Evolutionary conservation across 1,140 invertebrate genomes (phyloP), one percentile per base, ranked within the genome.

Genomic region (Hirudo medicinalis): DNA sequence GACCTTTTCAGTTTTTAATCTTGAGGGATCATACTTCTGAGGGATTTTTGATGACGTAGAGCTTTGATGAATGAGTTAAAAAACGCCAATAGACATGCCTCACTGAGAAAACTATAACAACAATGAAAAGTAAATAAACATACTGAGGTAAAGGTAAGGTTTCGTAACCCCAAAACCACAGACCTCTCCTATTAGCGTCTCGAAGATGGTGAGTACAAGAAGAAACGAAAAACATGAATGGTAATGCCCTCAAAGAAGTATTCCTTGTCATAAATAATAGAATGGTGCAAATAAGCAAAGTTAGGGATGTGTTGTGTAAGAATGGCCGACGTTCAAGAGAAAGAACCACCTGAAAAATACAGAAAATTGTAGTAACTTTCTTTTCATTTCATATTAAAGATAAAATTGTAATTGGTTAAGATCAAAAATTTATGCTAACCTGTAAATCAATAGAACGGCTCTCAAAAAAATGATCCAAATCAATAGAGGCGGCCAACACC

Each of bases 231-330:
- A 63, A 63, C 22, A 63, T 22, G 57, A 63, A 63, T 25, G 57
- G 57, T n/a, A 63, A 32, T 22, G 19, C 2, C 19, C 29, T 63
- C 29, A 63, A 32, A 32, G 15, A 63, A 19, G 57, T 63, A 32
- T 25, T 25, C 57, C 57, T 63, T 63, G 57, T 25, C 22, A 63
- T n/a, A 22, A 63, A 32, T 11, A 63, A 32, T 63, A 63, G 20
- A 32, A 63, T 32, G 9, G 15, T n/a, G 11, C 22, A 63, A 63
- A 32, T 63, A 15, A 63, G 20, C 8, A 63, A 22, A 0, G 19
- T 63, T 22, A 63, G 22, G 8, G 57, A 63, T 63, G 57, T 63
- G 57, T 63, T 63, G 57, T 63, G 57, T n/a, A 63, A 63, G 22
- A 32, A 32, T 32, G 57, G 57, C 15, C 57, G 2, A 11, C 13